Evolutionary conservation across 1,140 invertebrate species (phyloP).

Genomic region (Caenorhabditis latens): DNA sequence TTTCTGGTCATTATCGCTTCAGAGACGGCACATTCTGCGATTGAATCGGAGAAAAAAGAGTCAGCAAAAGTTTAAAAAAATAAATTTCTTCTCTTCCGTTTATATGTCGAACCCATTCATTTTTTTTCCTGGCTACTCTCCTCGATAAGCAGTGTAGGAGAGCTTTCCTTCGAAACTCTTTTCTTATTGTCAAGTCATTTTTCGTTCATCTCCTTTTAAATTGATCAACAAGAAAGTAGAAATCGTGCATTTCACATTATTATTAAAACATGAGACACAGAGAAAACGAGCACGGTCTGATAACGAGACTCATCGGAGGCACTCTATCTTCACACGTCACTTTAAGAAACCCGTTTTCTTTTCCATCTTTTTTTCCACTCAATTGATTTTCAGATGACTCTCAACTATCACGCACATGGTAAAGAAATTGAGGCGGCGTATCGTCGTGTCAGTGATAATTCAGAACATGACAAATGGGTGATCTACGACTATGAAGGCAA

Average conservation of each 20-base stretch:
- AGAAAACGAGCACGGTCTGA: not conserved
- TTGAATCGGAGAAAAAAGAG: not conserved
- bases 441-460: conserved; percentile 15
- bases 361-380: not conserved
- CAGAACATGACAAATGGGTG: conserved; percentile 18
- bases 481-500: conserved; percentile 50
- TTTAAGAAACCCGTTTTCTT: not conserved
- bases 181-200: not conserved
- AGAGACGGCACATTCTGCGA: not conserved
- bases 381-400: conserved; percentile 25
- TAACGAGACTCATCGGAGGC: conserved; percentile 17
- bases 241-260: not conserved
- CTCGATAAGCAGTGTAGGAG: not conserved
- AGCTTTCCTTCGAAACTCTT: not conserved
- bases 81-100: not conserved
- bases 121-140: not conserved
- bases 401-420: conserved; percentile 40
- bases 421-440: conserved; percentile 28
- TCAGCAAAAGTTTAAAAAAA: conserved; percentile 15
- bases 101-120: not conserved
- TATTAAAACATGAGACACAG: not conserved
- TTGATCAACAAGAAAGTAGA: conserved; percentile 1
- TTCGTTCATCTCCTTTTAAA: not conserved
- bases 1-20: not conserved
- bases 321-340: not conserved